phyloP scores from a whole-genome alignment of 2,797 vertebrate genomes.

The Gadopsis bispinosus region DNA sequence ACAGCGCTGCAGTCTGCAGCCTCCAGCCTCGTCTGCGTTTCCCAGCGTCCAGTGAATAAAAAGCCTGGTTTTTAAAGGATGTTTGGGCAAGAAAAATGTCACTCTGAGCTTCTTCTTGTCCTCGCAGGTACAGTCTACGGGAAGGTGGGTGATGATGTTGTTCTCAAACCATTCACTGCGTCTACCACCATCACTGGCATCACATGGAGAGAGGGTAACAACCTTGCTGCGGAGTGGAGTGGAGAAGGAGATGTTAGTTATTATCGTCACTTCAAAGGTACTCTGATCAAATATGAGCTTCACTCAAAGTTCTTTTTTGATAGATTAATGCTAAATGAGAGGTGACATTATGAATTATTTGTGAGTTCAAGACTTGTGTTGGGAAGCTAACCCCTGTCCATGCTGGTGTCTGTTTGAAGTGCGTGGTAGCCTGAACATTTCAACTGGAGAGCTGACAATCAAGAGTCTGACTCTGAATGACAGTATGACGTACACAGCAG shows the following conservation, averaged over 20 bases:
- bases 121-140: rapidly evolving
- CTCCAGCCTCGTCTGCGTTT: not conserved
- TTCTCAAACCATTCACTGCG: rapidly evolving
- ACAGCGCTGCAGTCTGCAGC: too few species aligned
- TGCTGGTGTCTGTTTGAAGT: slow-evolving; percentile 12
- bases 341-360: rapidly evolving
- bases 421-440: not conserved
- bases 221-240: slow-evolving; percentile 34
- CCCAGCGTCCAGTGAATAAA: not conserved
- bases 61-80: not conserved
- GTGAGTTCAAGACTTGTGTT: not conserved
- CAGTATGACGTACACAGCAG: not conserved
- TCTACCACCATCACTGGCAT: rapidly evolving
- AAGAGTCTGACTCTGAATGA: rapidly evolving
- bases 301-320: not conserved
- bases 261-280: slow-evolving; percentile 49
- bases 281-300: not conserved
- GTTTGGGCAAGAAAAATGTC: not conserved
- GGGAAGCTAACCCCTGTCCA: not conserved
- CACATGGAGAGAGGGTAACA: rapidly evolving
- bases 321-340: not conserved
- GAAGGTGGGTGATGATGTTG: slow-evolving; percentile 27
- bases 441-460: slow-evolving; percentile 61
- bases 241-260: rapidly evolving
- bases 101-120: not conserved